These are phyloP conservation scores for Pandemis corylana DNA, from an alignment of 2,888 invertebrate genomes.

Conservation along the genomic window DNA sequence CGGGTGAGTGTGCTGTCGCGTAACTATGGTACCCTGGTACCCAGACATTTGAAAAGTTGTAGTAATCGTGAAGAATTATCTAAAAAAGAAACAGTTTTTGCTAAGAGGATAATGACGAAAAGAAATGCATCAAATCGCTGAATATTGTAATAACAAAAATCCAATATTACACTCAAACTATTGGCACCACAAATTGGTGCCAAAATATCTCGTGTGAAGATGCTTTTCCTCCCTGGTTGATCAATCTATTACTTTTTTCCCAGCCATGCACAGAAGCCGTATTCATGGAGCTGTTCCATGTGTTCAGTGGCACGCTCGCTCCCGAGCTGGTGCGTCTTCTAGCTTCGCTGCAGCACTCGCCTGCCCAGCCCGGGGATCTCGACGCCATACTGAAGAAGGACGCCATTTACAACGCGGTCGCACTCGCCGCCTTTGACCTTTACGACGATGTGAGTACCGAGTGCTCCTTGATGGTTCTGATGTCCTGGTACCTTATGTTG, in stretches of 20 bases:
- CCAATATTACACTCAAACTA: no score
- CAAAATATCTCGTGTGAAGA: no score
- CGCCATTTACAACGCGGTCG: slow-evolving; percentile 97
- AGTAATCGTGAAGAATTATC: no score
- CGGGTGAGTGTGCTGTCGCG: slow-evolving; percentile 84
- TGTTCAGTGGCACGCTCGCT: slow-evolving; percentile 89
- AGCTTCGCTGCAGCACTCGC: slow-evolving; percentile 87
- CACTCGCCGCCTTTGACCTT: slow-evolving; percentile 94
- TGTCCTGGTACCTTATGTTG: background rate
- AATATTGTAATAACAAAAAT: no score
- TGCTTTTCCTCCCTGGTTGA: no score
- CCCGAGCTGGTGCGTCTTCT: slow-evolving; percentile 91
- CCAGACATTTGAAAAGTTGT: background rate
- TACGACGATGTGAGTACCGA: slow-evolving; percentile 91
- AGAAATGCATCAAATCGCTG: no score
- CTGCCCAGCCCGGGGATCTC: slow-evolving; percentile 89
- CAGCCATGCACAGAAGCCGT: slow-evolving; percentile 95
- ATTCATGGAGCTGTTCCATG: slow-evolving; percentile 93
- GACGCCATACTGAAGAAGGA: slow-evolving; percentile 94
- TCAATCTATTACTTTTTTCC: slow-evolving; percentile 41
- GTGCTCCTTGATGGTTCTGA: slow-evolving; percentile 45
- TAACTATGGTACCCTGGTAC: slow-evolving; percentile 3
- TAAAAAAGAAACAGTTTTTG: no score
- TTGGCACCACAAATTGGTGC: no score
- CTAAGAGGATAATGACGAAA: no score